phyloP scores from a whole-genome alignment of 2,888 invertebrate genomes.

The Sturmia bella region DNA sequence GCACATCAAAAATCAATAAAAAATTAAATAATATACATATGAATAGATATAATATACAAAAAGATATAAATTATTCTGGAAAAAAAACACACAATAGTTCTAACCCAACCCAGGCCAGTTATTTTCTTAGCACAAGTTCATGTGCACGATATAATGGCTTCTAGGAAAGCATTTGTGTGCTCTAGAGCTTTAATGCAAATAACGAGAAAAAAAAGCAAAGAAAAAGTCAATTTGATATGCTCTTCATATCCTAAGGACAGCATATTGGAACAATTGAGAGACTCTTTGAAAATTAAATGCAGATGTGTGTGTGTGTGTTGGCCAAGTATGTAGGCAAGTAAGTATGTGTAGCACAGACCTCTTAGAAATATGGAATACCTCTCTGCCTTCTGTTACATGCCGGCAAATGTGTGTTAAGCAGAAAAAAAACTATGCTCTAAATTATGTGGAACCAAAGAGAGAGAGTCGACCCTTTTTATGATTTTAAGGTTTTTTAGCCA shows the following conservation, averaged over 20 bases:
- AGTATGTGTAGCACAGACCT: no score
- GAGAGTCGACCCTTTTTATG: slow-evolving; percentile 46
- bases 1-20: slow-evolving; percentile 36
- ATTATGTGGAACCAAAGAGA: slow-evolving; percentile 15
- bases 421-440: slow-evolving; percentile 23
- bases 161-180: slow-evolving; percentile 52
- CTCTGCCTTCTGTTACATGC: slow-evolving; percentile 35
- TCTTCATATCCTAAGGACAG: slow-evolving; percentile 50
- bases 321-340: neutral
- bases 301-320: slow-evolving; percentile 2
- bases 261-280: slow-evolving; percentile 56
- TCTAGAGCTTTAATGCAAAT: slow-evolving; percentile 53
- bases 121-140: slow-evolving; percentile 37
- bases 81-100: slow-evolving; percentile 31
- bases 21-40: slow-evolving; percentile 34
- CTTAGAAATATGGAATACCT: slow-evolving; percentile 14
- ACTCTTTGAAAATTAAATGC: slow-evolving; percentile 47
- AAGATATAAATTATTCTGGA: slow-evolving; percentile 19
- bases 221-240: slow-evolving; percentile 60
- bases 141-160: slow-evolving; percentile 59
- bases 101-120: slow-evolving; percentile 25
- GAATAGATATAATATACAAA: neutral
- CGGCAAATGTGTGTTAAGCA: neutral
- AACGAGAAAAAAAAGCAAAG: slow-evolving; percentile 36
- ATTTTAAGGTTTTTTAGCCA: slow-evolving; percentile 34